Conservation (phyloP, 2,113 vertebrate genomes). For the Tretioscincus oriximinensis region DNA sequence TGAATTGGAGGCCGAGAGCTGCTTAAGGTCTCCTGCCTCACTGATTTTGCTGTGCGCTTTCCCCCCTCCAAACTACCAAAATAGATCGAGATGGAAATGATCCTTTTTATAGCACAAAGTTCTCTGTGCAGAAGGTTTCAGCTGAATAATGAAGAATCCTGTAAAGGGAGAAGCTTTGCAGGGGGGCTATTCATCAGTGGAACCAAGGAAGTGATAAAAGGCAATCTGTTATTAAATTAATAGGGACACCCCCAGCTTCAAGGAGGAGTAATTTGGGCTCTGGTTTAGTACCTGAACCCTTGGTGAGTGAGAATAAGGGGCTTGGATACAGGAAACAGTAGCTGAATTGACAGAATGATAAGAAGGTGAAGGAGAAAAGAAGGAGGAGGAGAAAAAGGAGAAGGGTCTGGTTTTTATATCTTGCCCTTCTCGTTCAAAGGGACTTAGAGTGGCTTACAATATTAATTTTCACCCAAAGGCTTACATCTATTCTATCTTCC, state of each 20-base stretch:
- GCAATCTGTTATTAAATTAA: slow-evolving; percentile 20
- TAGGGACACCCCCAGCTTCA: neutral
- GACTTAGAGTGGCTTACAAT: too few species aligned
- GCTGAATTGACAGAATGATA: neutral
- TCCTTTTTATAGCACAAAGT: neutral
- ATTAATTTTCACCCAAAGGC: too few species aligned
- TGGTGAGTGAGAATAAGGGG: slow-evolving; percentile 1
- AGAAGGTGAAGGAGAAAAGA: neutral
- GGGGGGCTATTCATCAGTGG: slow-evolving; percentile 8
- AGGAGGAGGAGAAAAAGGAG: too few species aligned
- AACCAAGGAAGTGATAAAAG: slow-evolving; percentile 20
- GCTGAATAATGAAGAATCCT: slow-evolving; percentile 19
- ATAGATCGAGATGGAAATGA: slow-evolving; percentile 20
- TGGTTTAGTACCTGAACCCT: neutral
- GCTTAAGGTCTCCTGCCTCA: neutral
- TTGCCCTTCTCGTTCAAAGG: too few species aligned
- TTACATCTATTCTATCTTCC: too few species aligned
- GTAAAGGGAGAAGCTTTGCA: neutral
- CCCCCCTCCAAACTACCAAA: neutral
- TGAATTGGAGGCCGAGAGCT: neutral
- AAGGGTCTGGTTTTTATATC: too few species aligned
- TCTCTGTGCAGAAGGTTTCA: slow-evolving; percentile 4
- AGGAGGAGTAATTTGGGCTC: neutral
- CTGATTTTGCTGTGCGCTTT: neutral
- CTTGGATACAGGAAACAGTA: neutral